Conservation (phyloP, 2,113 vertebrate species). For the Pandion haliaetus region DNA sequence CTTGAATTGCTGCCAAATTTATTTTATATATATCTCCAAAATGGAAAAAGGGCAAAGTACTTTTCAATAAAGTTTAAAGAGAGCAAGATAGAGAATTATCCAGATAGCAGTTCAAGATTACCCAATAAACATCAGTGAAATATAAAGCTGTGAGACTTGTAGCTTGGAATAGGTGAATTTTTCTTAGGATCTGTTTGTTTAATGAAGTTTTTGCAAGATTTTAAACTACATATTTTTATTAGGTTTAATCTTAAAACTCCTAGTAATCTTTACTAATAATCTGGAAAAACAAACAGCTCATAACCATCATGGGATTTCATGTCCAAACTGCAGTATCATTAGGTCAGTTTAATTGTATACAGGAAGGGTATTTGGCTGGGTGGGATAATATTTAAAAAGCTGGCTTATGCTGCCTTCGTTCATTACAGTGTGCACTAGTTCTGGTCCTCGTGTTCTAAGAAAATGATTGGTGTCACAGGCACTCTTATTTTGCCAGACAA, state of each 20-base stretch:
- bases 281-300: neutral
- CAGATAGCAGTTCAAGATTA: neutral
- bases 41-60: neutral
- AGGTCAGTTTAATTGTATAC: neutral
- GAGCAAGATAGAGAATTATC: neutral
- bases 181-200: neutral
- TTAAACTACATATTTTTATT: neutral
- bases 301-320: neutral
- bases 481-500: neutral
- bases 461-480: neutral
- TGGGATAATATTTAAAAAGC: neutral
- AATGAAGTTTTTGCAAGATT: neutral
- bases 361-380: neutral
- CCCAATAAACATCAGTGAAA: neutral
- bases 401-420: neutral
- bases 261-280: neutral
- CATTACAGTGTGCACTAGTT: neutral
- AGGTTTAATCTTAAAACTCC: neutral
- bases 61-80: neutral
- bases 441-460: neutral
- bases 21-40: neutral
- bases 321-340: neutral
- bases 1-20: neutral
- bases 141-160: neutral
- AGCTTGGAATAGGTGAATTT: neutral